phyloP scores from a whole-genome alignment of 2,113 vertebrate species.

The Rhinichthys klamathensis region DNA sequence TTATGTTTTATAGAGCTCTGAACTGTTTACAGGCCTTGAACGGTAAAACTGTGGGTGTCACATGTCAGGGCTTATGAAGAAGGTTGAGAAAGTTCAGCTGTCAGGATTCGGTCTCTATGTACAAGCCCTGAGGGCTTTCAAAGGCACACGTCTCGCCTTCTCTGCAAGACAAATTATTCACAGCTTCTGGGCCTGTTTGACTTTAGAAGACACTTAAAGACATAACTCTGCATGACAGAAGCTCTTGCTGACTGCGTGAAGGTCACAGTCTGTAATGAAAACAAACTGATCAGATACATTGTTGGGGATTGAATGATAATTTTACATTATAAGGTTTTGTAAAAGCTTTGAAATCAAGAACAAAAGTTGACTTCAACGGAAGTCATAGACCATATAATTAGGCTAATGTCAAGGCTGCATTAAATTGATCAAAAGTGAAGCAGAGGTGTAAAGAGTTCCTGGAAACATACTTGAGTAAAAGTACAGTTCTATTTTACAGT shows the following conservation, averaged over 20 bases:
- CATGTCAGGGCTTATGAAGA: not conserved
- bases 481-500: too few species aligned
- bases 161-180: slow-evolving; percentile 4
- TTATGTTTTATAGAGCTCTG: not conserved
- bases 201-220: not conserved
- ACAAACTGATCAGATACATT: not conserved
- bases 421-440: not conserved
- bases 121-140: not conserved
- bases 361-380: not conserved
- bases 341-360: not conserved
- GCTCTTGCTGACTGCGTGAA: not conserved
- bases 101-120: not conserved
- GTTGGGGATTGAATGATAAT: not conserved
- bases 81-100: not conserved
- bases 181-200: not conserved
- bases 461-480: too few species aligned
- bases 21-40: not conserved
- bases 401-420: not conserved
- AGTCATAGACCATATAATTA: not conserved
- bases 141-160: not conserved
- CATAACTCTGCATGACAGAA: not conserved
- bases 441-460: too few species aligned
- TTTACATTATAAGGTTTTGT: not conserved
- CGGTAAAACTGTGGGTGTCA: not conserved
- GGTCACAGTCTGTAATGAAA: not conserved